Conservation (phyloP, 1,140 invertebrate species). For the Cherax quadricarinatus region DNA sequence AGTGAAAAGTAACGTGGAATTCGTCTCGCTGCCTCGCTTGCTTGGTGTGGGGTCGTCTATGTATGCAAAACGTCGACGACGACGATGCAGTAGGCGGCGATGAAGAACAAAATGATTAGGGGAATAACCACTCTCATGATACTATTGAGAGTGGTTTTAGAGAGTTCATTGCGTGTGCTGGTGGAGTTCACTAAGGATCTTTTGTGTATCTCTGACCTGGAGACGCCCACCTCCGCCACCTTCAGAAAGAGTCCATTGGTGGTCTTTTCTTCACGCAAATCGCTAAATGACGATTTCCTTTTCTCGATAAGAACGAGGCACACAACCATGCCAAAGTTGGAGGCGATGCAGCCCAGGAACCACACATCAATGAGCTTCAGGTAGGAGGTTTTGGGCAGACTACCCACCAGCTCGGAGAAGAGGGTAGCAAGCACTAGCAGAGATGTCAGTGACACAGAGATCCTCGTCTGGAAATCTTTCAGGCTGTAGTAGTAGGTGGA, state of each 20-base stretch:
- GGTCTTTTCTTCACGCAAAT: not conserved
- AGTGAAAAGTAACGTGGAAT: not conserved
- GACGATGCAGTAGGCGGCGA: not conserved
- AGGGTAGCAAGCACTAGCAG: constrained; percentile 52
- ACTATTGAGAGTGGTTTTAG: not conserved
- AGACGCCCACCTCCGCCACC: not conserved
- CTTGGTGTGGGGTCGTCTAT: not conserved
- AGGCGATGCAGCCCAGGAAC: constrained; percentile 47
- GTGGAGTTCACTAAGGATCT: not conserved
- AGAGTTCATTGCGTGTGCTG: not conserved
- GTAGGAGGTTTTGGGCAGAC: constrained; percentile 50
- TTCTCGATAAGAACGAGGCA: not conserved
- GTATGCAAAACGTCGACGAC: not conserved
- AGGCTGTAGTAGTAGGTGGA: constrained; percentile 20
- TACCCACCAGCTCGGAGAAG: constrained; percentile 40
- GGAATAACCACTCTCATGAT: not conserved
- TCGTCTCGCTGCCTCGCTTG: not conserved
- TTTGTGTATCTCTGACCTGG: not conserved
- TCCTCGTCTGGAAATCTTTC: constrained; percentile 36
- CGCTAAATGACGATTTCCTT: not conserved
- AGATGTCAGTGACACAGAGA: constrained; percentile 43
- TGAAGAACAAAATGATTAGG: not conserved
- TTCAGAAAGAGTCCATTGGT: not conserved
- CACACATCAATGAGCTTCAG: constrained; percentile 59
- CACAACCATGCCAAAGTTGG: constrained; percentile 17